Conservation (phyloP, 2,113 vertebrate genomes). For the Ptychochromis oligacanthus region DNA sequence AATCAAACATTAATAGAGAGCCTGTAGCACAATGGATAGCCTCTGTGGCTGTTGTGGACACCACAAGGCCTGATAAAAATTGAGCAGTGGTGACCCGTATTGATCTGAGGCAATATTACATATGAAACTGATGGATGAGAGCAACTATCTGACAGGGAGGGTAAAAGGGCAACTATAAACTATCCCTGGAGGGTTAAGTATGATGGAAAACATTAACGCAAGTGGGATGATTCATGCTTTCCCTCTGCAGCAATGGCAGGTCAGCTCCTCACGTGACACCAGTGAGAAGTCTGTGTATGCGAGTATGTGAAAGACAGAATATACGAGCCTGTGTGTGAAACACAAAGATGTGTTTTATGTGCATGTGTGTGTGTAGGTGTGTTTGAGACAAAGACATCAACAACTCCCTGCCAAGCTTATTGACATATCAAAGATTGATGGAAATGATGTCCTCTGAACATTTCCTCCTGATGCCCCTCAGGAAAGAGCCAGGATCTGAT, state of each 20-base stretch:
- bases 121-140: constrained; percentile 68
- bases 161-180: constrained; percentile 66
- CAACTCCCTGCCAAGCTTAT: constrained; percentile 53
- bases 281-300: background rate
- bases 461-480: constrained; percentile 33
- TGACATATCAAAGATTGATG: constrained; percentile 67
- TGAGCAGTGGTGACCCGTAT: constrained; percentile 63
- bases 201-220: constrained; percentile 68
- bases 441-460: constrained; percentile 57
- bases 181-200: constrained; percentile 48
- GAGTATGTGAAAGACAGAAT: constrained; percentile 31
- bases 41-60: background rate
- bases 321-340: background rate
- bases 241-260: constrained; percentile 35
- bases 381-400: constrained; percentile 51
- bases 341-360: background rate
- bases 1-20: background rate
- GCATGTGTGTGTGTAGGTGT: background rate
- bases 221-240: constrained; percentile 58
- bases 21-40: background rate
- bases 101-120: constrained; percentile 70
- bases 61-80: constrained; percentile 19
- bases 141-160: constrained; percentile 63
- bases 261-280: constrained; percentile 18
- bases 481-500: constrained; percentile 25